Evolutionary conservation across 2,113 vertebrate genomes (phyloP), one percentile per base, ranked within the genome.

Genomic region (Sinosuthora webbiana): DNA sequence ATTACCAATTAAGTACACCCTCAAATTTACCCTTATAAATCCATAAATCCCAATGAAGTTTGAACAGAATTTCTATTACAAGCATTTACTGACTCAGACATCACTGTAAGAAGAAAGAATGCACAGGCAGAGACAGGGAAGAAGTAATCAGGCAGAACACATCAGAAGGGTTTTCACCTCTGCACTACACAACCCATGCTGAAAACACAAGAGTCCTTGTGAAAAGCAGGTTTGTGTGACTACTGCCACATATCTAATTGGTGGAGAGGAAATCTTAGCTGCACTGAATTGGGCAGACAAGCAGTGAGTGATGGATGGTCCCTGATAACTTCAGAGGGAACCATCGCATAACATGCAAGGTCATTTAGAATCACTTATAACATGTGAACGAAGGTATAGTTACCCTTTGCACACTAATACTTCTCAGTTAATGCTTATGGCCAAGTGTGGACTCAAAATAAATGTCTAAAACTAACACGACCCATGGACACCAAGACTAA

Each of bases 281-380:
- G 14, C 15, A 52, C 21, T 25, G 14, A 82, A 76, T 14, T 42
- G 15, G 71, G 79, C 19, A 49, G 37, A 41, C 11, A 73, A 90
- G 52, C 45, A 62, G 21, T 2, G 11, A 69, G 21, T 6, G 25
- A 87, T 3, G 20, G 25, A 87, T 3, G 20, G 42, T 57, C 22
- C 49, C 39, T 1, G 2, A 13, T 47, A 73, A n/a, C 35, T 68
- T 86, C 79, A 64, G 44, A 17, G 35, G 21, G 70, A 92, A 57
- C 0, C 0, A 39, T 11, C 2, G 4, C 10, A 52, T 49, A 49
- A 49, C 3, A 14, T 5, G 31, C 8, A 74, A 53, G 9, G 24
- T 13, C 59, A 73, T 73, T 56, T 68, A 31, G 88, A 95, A 68
- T 44, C 0, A 0, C 25, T 44, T 44, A 5, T 37, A 10, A 73